Percentiles rank a stretch among this genome's conserved stretches.
phyloP scores from a whole-genome alignment of 1,140 invertebrate species.

The Araneus ventricosus region DNA sequence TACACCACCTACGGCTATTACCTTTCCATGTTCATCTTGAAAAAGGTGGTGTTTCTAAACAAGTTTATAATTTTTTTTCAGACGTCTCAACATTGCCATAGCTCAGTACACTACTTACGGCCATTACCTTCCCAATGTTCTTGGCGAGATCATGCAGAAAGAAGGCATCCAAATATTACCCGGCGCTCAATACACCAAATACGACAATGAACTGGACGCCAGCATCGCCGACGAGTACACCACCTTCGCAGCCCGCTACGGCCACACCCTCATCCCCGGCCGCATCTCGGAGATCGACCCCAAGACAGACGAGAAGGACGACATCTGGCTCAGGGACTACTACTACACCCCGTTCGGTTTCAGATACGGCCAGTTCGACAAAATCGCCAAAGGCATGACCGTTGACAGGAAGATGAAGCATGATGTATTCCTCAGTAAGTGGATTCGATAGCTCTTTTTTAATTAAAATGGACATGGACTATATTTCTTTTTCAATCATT shows the following conservation, averaged over 20 bases:
- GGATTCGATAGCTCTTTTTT: no score
- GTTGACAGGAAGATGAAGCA: conserved; percentile 67
- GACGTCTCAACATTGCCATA: conserved; percentile 77
- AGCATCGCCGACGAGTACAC: conserved; percentile 78
- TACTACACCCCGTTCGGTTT: conserved; percentile 73
- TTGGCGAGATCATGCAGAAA: conserved; percentile 78
- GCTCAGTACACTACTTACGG: conserved; percentile 82
- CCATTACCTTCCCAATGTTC: conserved; percentile 82
- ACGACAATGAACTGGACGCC: conserved; percentile 76
- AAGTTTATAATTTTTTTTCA: conserved; percentile 13
- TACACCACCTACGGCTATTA: conserved; percentile 82
- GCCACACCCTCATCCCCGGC: conserved; percentile 67
- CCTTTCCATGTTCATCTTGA: conserved; percentile 82
- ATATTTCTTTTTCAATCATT: no score
- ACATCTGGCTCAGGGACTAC: conserved; percentile 49
- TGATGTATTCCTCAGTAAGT: conserved; percentile 83
- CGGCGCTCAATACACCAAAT: conserved; percentile 53
- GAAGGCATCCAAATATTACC: conserved; percentile 65
- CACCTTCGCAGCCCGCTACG: conserved; percentile 74
- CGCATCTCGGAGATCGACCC: conserved; percentile 62
- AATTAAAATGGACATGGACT: no score
- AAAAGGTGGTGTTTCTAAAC: no score
- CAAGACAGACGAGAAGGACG: conserved; percentile 40
- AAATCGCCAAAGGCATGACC: conserved; percentile 74
- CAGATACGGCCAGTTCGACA: conserved; percentile 77